These are phyloP conservation scores for Zoanthus gigantus DNA, from an alignment of 92 coral and sea anemone species.

Conservation along the genomic window DNA sequence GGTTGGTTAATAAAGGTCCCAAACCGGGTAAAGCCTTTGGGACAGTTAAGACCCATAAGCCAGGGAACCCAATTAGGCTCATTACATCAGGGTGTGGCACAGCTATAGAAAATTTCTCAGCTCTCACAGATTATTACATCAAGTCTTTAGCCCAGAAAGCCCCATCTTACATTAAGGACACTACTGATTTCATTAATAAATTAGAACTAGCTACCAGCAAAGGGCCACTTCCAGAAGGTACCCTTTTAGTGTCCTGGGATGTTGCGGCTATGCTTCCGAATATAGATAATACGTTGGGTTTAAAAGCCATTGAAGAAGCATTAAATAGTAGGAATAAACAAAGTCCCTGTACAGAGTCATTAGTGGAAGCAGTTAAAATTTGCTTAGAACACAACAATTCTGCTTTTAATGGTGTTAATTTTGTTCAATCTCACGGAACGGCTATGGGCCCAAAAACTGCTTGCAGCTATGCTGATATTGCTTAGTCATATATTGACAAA, in stretches of 20 bases:
- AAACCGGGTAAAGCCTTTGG: conserved; percentile 37
- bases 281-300: conserved; percentile 5
- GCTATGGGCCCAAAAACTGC: neutral
- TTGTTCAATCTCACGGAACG: neutral
- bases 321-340: neutral
- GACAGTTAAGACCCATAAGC: conserved; percentile 36
- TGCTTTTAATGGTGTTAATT: neutral
- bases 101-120: neutral
- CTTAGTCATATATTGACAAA: too few species aligned
- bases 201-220: neutral
- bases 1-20: conserved; percentile 9
- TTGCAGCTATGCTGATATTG: neutral
- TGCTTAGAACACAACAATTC: neutral
- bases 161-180: neutral
- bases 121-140: neutral
- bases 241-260: neutral
- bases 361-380: neutral
- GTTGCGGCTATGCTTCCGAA: neutral
- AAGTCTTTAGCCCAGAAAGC: conserved; percentile 1
- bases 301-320: neutral
- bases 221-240: neutral
- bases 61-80: conserved; percentile 9
- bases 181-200: conserved; percentile 17
- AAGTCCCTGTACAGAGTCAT: neutral
- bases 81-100: conserved; percentile 15